Evolutionary conservation across 2,888 invertebrate species (phyloP).

Genomic region (Eupithecia subfuscata): DNA sequence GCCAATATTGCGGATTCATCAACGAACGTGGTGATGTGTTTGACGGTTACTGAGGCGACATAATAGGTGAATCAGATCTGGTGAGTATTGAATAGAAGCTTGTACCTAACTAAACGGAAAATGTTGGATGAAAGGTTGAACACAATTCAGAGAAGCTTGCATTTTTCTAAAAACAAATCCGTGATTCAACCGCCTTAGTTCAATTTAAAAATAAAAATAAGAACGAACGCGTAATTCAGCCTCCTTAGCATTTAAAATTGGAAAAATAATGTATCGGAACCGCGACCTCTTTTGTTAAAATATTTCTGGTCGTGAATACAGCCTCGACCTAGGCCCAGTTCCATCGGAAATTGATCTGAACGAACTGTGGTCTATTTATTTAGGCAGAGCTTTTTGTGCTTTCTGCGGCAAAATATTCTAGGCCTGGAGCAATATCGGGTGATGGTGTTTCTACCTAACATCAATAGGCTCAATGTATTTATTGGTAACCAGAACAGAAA

Average conservation of each 20-base stretch:
- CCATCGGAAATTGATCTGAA: conserved; percentile 19
- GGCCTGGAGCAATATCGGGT: too few species aligned
- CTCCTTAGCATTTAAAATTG: conserved; percentile 2
- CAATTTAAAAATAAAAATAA: conserved; percentile 1
- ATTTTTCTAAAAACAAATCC: background rate
- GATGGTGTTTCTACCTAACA: background rate
- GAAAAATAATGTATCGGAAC: background rate
- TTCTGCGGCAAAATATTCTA: conserved; percentile 10
- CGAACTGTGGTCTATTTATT: conserved; percentile 23
- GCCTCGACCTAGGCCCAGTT: conserved; percentile 17
- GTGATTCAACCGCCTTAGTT: background rate
- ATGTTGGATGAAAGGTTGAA: background rate
- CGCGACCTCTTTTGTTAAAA: conserved; percentile 1
- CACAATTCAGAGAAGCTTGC: background rate
- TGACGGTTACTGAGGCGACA: background rate
- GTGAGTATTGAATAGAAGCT: background rate
- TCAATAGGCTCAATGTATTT: background rate
- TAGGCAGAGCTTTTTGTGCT: conserved; percentile 13
- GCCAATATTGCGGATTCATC: background rate
- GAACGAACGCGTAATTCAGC: background rate
- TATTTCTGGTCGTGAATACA: conserved; percentile 2
- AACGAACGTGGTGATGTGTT: background rate
- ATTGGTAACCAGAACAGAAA: too few species aligned
- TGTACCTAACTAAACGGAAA: background rate
- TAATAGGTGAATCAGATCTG: background rate